Evolutionary conservation across 2,888 invertebrate species (phyloP), one percentile per base, ranked within the genome.

Genomic region (Herminia tarsipennalis): DNA sequence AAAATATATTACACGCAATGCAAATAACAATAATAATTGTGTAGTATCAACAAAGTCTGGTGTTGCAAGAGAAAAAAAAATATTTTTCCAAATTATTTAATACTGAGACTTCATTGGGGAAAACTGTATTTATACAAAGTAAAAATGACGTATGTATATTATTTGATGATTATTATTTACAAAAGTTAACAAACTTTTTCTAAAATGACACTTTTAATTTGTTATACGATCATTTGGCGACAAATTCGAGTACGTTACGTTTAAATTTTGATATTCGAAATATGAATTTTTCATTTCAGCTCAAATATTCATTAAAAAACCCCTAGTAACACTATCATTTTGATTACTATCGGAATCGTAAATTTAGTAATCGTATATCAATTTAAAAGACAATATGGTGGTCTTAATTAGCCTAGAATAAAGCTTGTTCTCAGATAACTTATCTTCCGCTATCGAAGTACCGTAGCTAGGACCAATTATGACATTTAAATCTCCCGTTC

Each of bases 1-100:
- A 89, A 81, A 88, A 88, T 89, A 90, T 89, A 88, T 87, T 91
- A 91, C 90, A 91, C 85, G 83, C 86, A 79, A 70, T 83, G 82
- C 71, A 81, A 76, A 85, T 86, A 90, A 90, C 89, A 88, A 89
- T 86, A 78, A 82, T 79, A 75, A 57, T 56, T 69, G 63, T 69
- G 59, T 40, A 33, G 29, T 55, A 50, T 80, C 81, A 89, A 88
- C 88, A 84, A 81, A 87, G 74, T 71, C 76, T 68, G 78, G 79
- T 77, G 76, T 72, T 71, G 75, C 71, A 51, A 73, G 72, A 72
- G 78, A 76, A 67, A 66, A 56, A 48, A 47, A 36, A n/a, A n/a
- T n/a, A 54, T 35, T 52, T 53, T 61, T 62, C 54, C 56, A 63
- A 62, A 52, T 66, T 41, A 54, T 67, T 77, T 87, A 89, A 89